phyloP scores from a whole-genome alignment of 2,797 vertebrate species.

The Aplochiton taeniatus region DNA sequence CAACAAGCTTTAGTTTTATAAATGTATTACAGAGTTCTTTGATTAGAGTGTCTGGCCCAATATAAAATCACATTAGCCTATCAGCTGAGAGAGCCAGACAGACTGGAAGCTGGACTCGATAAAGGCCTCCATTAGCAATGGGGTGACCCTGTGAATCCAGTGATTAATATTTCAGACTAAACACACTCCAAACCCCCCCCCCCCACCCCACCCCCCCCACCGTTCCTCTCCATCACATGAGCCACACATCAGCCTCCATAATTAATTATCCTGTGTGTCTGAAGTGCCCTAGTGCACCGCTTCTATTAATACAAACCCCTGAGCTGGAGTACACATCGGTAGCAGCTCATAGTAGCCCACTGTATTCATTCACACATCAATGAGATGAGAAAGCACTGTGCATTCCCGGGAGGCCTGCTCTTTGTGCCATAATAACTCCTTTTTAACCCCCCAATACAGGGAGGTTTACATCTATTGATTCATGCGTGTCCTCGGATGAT shows the following conservation, averaged over 20 bases:
- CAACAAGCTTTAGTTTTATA: too few relatives aligned
- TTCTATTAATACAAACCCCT: constrained; percentile 55
- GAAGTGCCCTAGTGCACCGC: constrained; percentile 48
- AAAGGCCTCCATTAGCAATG: constrained; percentile 60
- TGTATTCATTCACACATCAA: neutral
- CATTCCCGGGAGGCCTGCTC: too few relatives aligned
- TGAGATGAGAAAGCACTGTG: too few relatives aligned
- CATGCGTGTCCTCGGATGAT: neutral
- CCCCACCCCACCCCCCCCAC: neutral
- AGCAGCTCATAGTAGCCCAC: neutral
- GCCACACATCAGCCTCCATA: constrained; percentile 57
- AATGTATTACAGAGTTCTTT: constrained; percentile 32
- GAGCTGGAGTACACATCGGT: too few relatives aligned
- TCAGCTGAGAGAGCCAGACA: constrained; percentile 31
- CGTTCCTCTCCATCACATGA: constrained; percentile 36
- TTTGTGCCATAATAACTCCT: too few relatives aligned
- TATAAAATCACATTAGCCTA: constrained; percentile 49
- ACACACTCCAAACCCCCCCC: constrained; percentile 26
- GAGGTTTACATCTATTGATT: too few relatives aligned
- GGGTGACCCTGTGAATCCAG: constrained; percentile 56
- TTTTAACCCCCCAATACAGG: too few relatives aligned
- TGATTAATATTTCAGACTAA: constrained; percentile 71
- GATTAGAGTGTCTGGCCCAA: constrained; percentile 45
- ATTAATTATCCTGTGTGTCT: constrained; percentile 65
- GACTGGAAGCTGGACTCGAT: constrained; percentile 61